Evolutionary conservation across 2,113 vertebrate genomes (phyloP), one percentile per base, ranked within the genome.

Genomic region (Oncorhynchus gorbuscha): DNA sequence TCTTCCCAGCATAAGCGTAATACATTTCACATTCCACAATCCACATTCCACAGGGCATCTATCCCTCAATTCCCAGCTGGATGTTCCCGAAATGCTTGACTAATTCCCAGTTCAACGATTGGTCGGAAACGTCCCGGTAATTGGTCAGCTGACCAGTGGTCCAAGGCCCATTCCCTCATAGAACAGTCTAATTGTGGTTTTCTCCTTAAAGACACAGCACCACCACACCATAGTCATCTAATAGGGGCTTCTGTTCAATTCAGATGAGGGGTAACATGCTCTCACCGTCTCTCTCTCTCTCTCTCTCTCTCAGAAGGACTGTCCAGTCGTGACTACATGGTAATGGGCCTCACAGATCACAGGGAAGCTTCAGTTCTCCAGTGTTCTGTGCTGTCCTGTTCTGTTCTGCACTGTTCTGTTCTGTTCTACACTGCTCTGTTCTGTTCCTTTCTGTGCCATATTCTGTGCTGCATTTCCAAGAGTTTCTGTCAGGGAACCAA

Each of bases 101-200:
- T 72, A 74, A n/a, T 61, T 73, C 45, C 62, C 18, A 35, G 55
- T 3, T 28, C 77, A 73, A 62, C 30, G 28, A 81, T 68, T 78
- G 62, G 75, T 59, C 45, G 74, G 39, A 80, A 51, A 66, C 74
- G 73, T 77, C 78, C 24, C 4, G 32, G 32, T 67, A 83, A 81
- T 78, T 81, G 32, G 73, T 85, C 69, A 80, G 51, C 45, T 76
- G 55, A 82, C 61, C 35, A 74, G 55, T 6, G 13, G 24, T 32
- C 3, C 28, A 66, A 71, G 13, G 28, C 39, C 3, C 24, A 66
- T 30, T 7, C 59, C 49, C 61, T 59, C 71, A 2, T 20, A 55
- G 26, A 39, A 32, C 66, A 14, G 3, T 35, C 3, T 32, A 28
- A 32, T 67, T 67, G 65, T 4, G 4, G 3, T 2, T 68, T 20